Base-by-base conservation (phyloP, 2,888 invertebrate genomes). In the Frankliniella intonsa region DNA sequence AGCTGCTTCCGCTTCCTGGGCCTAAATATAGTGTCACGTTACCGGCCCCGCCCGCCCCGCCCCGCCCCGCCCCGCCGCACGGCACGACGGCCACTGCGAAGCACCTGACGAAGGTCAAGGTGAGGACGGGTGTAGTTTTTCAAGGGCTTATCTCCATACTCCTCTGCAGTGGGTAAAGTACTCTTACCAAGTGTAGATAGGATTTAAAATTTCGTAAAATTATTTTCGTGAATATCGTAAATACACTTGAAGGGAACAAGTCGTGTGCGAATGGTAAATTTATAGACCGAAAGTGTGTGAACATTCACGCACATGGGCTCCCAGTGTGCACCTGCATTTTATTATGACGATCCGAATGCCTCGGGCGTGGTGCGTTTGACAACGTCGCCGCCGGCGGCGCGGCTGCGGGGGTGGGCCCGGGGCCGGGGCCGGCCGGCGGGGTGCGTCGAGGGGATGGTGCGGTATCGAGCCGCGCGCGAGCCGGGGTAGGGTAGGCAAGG, bases 1-100 rank as follows among this genome's bases (percentile, higher is more conserved):
- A 25, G n/a, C 22, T n/a, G 25, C 25, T 76, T 76, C 69, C 69
- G 69, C 69, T 76, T 76, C 69, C 69, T 19, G 25, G 69, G 69
- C 69, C 69, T 76, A 76, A 76, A 76, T 25, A 76, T 76, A 76
- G 69, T 76, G 69, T 76, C 1, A 11, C 22, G 22, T 5, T 25
- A 22, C 22, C 22, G 22, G 22, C 19, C n/a, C 69, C 8, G n/a
- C n/a, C 25, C 69, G 5, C 22, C 11, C 25, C 69, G 25, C 69
- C 12, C 69, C 17, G 14, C 12, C 12, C 1, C 17, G 22, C 22
- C n/a, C 19, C n/a, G 69, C 22, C 22, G 11, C 69, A 65, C n/a
- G 65, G 65, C 1, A 7, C 5, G 14, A 3, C 65, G 65, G n/a
- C 65, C 9, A n/a, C n/a, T 9, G 65, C 19, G 65, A n/a, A 9